Evolutionary conservation across 92 coral and sea anemone species (phyloP).

Genomic region (Palythoa heliodiscus): DNA sequence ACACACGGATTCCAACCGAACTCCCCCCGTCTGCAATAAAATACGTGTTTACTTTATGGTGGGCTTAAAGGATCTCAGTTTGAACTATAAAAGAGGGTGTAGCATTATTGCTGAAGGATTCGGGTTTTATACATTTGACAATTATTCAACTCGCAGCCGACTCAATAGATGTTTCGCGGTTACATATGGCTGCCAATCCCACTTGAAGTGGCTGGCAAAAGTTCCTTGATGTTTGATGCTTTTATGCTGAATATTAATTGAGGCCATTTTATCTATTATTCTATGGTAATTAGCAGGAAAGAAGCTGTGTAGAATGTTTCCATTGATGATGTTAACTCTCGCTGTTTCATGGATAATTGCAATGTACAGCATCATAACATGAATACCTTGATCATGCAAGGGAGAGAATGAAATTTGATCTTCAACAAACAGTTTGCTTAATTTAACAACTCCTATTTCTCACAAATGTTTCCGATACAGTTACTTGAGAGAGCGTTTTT

Average conservation of each 20-base stretch:
- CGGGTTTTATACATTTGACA: background rate
- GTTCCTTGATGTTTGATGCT: slow-evolving; percentile 2
- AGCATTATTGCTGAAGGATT: background rate
- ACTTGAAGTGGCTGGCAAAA: background rate
- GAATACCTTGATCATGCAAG: slow-evolving; percentile 4
- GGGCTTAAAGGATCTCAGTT: slow-evolving; percentile 6
- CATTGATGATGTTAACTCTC: background rate
- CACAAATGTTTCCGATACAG: slow-evolving; percentile 29
- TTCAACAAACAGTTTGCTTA: background rate
- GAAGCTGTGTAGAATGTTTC: slow-evolving; percentile 8
- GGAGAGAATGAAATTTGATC: slow-evolving; percentile 33
- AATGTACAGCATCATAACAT: slow-evolving; percentile 11
- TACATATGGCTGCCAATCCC: slow-evolving; percentile 10
- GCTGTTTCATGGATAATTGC: slow-evolving; percentile 6
- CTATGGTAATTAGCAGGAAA: slow-evolving; percentile 31
- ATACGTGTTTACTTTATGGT: slow-evolving; percentile 28
- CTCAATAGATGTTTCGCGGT: background rate
- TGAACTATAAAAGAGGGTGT: slow-evolving; percentile 14
- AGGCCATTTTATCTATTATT: slow-evolving; percentile 30
- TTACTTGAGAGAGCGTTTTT: slow-evolving; percentile 12
- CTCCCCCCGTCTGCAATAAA: slow-evolving; percentile 41
- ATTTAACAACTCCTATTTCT: background rate
- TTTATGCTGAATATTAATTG: slow-evolving; percentile 20
- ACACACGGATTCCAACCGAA: slow-evolving; percentile 7
- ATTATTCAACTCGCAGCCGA: background rate